Percentiles rank a stretch among this genome's conserved stretches.
Evolutionary conservation across 2,888 invertebrate species (phyloP).

Genomic region (Hypsopygia costalis): DNA sequence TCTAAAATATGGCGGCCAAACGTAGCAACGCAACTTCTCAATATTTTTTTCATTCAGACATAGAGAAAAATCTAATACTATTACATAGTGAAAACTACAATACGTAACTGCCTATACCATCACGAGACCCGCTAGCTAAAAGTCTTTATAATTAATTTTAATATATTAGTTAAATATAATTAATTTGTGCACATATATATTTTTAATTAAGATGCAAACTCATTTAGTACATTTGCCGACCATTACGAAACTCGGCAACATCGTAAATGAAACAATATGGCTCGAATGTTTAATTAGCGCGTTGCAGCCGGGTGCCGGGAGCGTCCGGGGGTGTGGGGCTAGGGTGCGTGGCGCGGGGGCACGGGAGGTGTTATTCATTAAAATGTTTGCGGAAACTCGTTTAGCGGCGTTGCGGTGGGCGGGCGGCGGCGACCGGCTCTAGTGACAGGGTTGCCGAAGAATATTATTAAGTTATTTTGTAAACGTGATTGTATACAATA

Average conservation of each 20-base stretch:
- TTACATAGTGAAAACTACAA: no score
- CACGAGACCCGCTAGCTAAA: no score
- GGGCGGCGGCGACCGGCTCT: constrained; percentile 34
- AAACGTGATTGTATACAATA: no score
- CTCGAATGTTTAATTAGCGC: constrained; percentile 79
- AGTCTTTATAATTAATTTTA: no score
- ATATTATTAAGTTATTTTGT: no score
- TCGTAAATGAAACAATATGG: constrained; percentile 72
- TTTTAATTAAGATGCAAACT: constrained; percentile 25
- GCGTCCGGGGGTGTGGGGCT: constrained; percentile 21
- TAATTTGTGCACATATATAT: constrained; percentile 12
- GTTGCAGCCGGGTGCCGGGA: constrained; percentile 49
- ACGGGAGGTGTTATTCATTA: constrained; percentile 76
- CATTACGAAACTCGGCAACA: constrained; percentile 53
- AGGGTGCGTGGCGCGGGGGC: constrained; percentile 20
- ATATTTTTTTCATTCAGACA: no score
- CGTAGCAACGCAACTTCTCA: no score
- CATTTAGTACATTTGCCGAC: constrained; percentile 30
- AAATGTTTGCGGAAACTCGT: constrained; percentile 80
- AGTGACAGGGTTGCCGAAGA: constrained; percentile 1
- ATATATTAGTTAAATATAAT: no score
- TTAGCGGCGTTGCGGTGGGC: constrained; percentile 72
- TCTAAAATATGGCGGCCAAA: no score
- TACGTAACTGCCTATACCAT: no score
- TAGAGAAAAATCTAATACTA: no score